Base-by-base conservation (phyloP, 37 sponge, comb jelly and placozoan species). In the Haliclona indistincta region DNA sequence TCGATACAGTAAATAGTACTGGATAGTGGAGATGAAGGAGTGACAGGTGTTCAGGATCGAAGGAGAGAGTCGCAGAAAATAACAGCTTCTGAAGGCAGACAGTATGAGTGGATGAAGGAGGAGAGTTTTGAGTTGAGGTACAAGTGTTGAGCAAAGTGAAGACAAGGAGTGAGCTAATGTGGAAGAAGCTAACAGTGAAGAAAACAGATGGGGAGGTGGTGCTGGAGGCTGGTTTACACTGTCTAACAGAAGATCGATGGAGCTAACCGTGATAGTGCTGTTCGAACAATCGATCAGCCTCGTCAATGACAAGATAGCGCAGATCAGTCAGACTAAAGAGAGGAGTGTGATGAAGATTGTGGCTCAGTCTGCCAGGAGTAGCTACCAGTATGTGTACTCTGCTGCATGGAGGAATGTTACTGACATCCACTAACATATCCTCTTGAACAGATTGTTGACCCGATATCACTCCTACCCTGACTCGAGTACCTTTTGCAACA, bases 51-150 rank as follows among this genome's bases (percentile, higher is more conserved):
- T 95, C 96, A 4, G 99, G 99, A 56, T 87, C 81, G 5, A 81
- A 75, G 20, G 95, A 82, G 37, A 98, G 74, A 40, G 99, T 95
- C 23, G 99, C 99, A 10, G 99, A 98, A 71, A 98, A 95, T 30
- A 98, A 80, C 3, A 98, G 82, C 66, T 98, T 98, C 78, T 93
- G 96, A 2, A 91, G 38, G 4, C 74, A 62, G 19, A 56, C 19
- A n/a, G n/a, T n/a, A n/a, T n/a, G n/a, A n/a, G n/a, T n/a, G n/a
- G n/a, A n/a, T n/a, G n/a, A n/a, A n/a, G n/a, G n/a, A n/a, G n/a
- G n/a, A n/a, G n/a, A n/a, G n/a, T n/a, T n/a, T n/a, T n/a, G n/a
- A n/a, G n/a, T n/a, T n/a, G n/a, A n/a, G n/a, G n/a, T n/a, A n/a
- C n/a, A 25, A 20, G n/a, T 58, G 60, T 20, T 20, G 7, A 25